Percentiles rank a stretch among this genome's conserved stretches.
Evolutionary conservation across 2,888 invertebrate species (phyloP).

Genomic region (Syritta pipiens): DNA sequence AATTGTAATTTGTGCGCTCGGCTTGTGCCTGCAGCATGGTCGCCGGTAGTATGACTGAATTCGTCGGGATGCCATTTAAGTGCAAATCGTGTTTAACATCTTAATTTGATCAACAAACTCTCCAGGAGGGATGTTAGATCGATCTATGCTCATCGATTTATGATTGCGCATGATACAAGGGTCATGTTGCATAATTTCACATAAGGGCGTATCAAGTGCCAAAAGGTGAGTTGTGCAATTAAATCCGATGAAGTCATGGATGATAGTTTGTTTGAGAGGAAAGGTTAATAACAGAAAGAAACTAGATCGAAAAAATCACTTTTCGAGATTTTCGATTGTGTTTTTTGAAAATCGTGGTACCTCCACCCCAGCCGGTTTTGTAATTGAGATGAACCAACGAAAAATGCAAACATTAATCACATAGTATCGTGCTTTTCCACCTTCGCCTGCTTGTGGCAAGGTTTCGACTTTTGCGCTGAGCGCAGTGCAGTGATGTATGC

Average conservation of each 20-base stretch:
- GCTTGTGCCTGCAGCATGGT: not conserved
- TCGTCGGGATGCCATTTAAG: conserved; percentile 54
- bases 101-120: conserved; percentile 67
- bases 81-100: conserved; percentile 65
- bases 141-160: conserved; percentile 21
- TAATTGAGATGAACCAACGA: not conserved
- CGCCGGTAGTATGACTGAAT: conserved; percentile 37
- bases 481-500: not conserved
- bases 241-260: not conserved
- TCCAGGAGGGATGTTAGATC: conserved; percentile 33
- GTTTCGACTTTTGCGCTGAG: not conserved
- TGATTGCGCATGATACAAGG: conserved; percentile 6
- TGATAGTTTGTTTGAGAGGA: not conserved
- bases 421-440: not conserved
- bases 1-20: conserved; percentile 60
- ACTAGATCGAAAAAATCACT: conserved; percentile 5
- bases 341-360: not conserved
- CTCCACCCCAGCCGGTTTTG: not conserved
- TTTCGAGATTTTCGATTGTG: conserved; percentile 5
- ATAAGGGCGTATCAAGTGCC: not conserved
- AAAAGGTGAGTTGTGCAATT: conserved; percentile 2
- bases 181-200: conserved; percentile 7
- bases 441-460: not conserved
- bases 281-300: conserved; percentile 18
- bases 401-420: not conserved